Evolutionary conservation across 1,140 invertebrate genomes (phyloP).

Genomic region (Listronotus bonariensis): DNA sequence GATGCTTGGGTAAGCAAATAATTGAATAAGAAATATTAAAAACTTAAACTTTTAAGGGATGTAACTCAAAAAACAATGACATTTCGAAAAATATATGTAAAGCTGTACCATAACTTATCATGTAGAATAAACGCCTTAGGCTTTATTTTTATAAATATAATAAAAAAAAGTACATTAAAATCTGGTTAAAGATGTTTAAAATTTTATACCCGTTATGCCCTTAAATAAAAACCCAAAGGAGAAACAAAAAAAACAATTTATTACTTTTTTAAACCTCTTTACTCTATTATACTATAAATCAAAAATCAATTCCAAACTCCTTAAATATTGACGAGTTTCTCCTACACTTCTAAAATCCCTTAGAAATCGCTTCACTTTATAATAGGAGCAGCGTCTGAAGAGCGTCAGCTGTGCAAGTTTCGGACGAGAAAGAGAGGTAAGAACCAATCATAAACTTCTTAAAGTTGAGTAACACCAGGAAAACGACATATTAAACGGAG

Average conservation of each 20-base stretch:
- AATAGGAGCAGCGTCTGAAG: slow-evolving; percentile 2
- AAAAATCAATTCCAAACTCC: slow-evolving; percentile 4
- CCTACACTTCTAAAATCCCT: not conserved
- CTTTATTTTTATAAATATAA: too few species aligned
- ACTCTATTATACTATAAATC: slow-evolving; percentile 4
- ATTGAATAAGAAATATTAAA: too few species aligned
- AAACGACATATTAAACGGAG: slow-evolving; percentile 20
- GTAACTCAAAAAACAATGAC: too few species aligned
- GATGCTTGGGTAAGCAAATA: too few species aligned
- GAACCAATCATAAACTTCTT: slow-evolving; percentile 25
- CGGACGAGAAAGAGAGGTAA: slow-evolving; percentile 12
- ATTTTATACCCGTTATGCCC: too few species aligned
- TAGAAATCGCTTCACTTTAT: not conserved
- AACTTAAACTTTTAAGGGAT: too few species aligned
- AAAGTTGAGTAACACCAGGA: slow-evolving; percentile 12
- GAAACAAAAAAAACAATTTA: not conserved
- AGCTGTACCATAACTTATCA: too few species aligned
- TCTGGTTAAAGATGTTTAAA: too few species aligned
- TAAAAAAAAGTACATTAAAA: too few species aligned
- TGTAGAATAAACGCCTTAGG: too few species aligned
- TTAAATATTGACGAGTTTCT: slow-evolving; percentile 4
- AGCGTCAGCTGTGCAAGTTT: slow-evolving; percentile 13
- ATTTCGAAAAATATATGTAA: too few species aligned
- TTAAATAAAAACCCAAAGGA: not conserved
- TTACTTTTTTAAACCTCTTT: not conserved